A percentile compares a stretch with the other conserved stretches of the same genome.
Evolutionary conservation across 2,113 vertebrate species (phyloP).

Genomic region (Archocentrus centrarchus): DNA sequence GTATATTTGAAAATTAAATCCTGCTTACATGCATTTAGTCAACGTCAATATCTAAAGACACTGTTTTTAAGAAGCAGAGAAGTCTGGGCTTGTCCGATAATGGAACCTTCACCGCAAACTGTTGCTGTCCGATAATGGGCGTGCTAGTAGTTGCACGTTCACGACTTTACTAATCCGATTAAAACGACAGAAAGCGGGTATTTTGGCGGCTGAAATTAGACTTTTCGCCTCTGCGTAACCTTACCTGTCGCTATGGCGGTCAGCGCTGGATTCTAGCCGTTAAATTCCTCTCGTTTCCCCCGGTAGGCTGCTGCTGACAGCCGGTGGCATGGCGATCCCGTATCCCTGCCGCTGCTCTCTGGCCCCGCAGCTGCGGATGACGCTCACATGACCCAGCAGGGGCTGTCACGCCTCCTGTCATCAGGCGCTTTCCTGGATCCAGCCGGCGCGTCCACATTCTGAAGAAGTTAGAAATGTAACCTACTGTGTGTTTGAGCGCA

Average conservation of each 20-base stretch:
- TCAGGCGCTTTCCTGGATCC: slow-evolving; percentile 38
- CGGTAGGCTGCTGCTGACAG: neutral
- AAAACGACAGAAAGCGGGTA: neutral
- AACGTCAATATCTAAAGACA: neutral
- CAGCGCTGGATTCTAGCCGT: neutral
- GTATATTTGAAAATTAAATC: too few relatives aligned
- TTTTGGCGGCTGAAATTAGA: rapidly evolving
- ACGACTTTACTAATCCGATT: neutral
- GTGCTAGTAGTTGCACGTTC: neutral
- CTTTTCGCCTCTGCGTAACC: rapidly evolving
- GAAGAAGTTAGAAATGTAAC: neutral
- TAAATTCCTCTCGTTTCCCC: neutral
- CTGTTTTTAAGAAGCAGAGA: too few relatives aligned
- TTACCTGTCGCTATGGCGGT: neutral
- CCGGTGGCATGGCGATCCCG: slow-evolving; percentile 40
- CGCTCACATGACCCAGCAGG: slow-evolving; percentile 71
- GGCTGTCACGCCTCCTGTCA: slow-evolving; percentile 54
- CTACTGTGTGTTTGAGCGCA: neutral
- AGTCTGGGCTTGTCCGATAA: slow-evolving; percentile 11
- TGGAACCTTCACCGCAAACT: rapidly evolving
- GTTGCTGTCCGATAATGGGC: slow-evolving; percentile 35
- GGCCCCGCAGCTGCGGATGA: slow-evolving; percentile 34
- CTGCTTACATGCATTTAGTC: neutral
- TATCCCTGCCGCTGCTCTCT: slow-evolving; percentile 25
- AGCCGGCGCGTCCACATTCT: neutral